These are phyloP conservation scores for Coccyzus lansbergi DNA, from an alignment of 2,797 vertebrate genomes.

Conservation along the genomic window DNA sequence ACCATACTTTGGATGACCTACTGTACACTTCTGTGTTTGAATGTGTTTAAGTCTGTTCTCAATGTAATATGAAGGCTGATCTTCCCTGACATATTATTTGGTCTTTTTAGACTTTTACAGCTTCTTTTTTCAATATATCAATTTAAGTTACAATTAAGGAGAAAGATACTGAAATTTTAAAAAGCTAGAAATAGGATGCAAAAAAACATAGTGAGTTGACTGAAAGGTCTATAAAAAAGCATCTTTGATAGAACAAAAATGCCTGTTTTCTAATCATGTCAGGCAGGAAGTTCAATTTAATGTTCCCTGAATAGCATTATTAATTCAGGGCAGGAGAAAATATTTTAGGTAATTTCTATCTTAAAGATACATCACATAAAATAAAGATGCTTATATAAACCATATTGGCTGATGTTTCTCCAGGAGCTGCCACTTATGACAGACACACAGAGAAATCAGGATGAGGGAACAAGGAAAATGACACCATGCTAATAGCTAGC, in stretches of 20 bases:
- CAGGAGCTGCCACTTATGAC: background rate
- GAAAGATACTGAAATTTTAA: background rate
- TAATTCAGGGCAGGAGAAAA: background rate
- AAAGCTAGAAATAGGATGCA: background rate
- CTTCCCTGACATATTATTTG: background rate
- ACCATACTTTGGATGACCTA: background rate
- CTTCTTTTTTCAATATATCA: background rate
- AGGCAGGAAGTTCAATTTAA: background rate
- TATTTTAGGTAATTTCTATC: conserved; percentile 11
- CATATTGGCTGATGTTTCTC: background rate
- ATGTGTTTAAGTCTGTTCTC: background rate
- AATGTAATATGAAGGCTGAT: background rate
- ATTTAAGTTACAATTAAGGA: background rate
- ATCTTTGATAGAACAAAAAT: background rate
- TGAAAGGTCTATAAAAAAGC: background rate
- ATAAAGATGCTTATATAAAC: background rate
- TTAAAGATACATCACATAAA: background rate
- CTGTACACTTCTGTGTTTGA: background rate
- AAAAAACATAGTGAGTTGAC: background rate
- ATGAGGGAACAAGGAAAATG: background rate
- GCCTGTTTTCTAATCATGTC: background rate
- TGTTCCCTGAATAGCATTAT: background rate
- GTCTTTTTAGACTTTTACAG: background rate
- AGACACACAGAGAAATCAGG: background rate
- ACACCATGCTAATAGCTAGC: background rate